Percentiles rank a stretch among this genome's conserved stretches.
Evolutionary conservation across 2,113 vertebrate species (phyloP).

Genomic region (Brachypodius melanocephalos): DNA sequence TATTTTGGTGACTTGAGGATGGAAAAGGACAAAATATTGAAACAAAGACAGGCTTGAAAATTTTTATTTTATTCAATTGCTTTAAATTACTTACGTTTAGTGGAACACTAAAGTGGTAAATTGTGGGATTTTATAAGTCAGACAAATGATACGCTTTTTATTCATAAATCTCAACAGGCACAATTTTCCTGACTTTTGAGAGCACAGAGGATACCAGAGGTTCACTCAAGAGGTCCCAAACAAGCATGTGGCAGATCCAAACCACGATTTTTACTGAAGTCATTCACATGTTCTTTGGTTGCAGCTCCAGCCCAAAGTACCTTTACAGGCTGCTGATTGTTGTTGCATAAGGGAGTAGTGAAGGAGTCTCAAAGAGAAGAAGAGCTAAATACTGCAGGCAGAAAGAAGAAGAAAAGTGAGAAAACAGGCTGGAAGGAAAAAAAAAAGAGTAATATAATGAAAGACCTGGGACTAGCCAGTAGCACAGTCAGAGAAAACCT

Average conservation of each 20-base stretch:
- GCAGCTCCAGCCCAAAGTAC: neutral
- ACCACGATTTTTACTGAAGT: neutral
- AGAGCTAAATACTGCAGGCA: neutral
- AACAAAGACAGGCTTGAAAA: neutral
- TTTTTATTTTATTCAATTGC: neutral
- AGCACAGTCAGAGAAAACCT: neutral
- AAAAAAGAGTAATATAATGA: neutral
- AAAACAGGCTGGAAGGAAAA: neutral
- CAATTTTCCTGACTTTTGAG: neutral
- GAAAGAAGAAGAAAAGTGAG: neutral
- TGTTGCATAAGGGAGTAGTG: neutral
- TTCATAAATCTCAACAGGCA: neutral
- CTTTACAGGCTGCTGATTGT: neutral
- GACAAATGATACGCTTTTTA: accelerated
- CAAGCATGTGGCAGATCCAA: neutral
- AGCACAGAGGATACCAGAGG: neutral
- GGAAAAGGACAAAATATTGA: neutral
- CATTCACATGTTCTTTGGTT: neutral
- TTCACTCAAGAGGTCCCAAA: neutral
- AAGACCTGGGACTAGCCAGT: neutral
- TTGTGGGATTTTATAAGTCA: neutral
- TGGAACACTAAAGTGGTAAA: neutral
- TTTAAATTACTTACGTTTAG: neutral
- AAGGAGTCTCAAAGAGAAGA: neutral
- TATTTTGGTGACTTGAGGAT: neutral